Evolutionary conservation across 1,140 invertebrate species (phyloP).

Genomic region (Drosophila sp.): DNA sequence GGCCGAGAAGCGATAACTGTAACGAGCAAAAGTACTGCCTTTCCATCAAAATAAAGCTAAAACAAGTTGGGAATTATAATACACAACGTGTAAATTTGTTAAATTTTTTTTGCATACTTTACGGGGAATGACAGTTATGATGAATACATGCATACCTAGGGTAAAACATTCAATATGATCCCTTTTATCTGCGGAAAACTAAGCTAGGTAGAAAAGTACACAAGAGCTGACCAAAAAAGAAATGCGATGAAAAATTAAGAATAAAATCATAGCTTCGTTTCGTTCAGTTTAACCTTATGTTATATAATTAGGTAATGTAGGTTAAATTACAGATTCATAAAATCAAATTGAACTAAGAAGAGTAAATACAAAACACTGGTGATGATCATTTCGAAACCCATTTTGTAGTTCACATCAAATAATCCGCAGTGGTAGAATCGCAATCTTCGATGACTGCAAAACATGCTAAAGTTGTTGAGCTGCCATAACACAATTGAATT

Average conservation of each 20-base stretch:
- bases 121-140: no score
- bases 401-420: conserved; percentile 45
- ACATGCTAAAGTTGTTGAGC: conserved; percentile 45
- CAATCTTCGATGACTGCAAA: conserved; percentile 38
- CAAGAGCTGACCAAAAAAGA: no score
- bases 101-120: no score
- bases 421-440: conserved; percentile 41
- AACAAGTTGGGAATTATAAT: not conserved
- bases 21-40: not conserved
- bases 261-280: no score
- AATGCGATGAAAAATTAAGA: no score
- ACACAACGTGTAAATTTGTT: no score
- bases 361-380: conserved; percentile 46
- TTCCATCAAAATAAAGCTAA: not conserved
- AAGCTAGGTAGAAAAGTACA: no score
- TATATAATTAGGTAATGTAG: no score
- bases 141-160: no score
- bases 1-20: conserved; percentile 83
- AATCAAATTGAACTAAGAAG: conserved; percentile 62
- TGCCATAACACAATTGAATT: not conserved
- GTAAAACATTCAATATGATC: no score
- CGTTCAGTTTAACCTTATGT: no score
- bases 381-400: conserved; percentile 55
- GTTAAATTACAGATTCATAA: conserved; percentile 27
- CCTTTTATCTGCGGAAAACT: no score